phyloP scores from a whole-genome alignment of 1,140 invertebrate species.

The Teleopsis dalmanni region DNA sequence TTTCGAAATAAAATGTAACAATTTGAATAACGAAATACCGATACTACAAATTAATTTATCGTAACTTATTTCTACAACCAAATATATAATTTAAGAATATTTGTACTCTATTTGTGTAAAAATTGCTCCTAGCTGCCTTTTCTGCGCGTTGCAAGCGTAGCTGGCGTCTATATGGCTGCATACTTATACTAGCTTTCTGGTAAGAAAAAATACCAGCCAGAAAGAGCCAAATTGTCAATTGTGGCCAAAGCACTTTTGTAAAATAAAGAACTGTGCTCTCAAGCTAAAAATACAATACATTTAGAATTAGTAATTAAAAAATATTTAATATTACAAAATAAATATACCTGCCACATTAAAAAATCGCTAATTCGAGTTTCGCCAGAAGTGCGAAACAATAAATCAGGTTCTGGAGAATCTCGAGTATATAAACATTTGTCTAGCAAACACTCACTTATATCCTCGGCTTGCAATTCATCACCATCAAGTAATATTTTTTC shows the following conservation, averaged over 20 bases:
- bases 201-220: conserved; percentile 77
- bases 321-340: background rate
- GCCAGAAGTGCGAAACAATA: conserved; percentile 92
- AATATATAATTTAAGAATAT: conserved; percentile 26
- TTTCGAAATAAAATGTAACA: too few species aligned
- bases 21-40: too few species aligned
- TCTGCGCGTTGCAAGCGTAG: conserved; percentile 19
- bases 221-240: conserved; percentile 87
- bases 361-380: conserved; percentile 95
- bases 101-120: conserved; percentile 28
- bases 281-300: conserved; percentile 53
- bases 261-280: conserved; percentile 68
- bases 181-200: conserved; percentile 49
- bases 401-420: conserved; percentile 68
- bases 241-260: conserved; percentile 82
- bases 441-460: conserved; percentile 74
- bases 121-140: conserved; percentile 21
- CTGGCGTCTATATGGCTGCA: conserved; percentile 15
- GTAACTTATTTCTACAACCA: conserved; percentile 12
- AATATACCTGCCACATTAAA: conserved; percentile 83
- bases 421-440: conserved; percentile 72
- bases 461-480: conserved; percentile 49
- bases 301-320: conserved; percentile 5
- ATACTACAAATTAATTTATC: too few species aligned
- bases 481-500: conserved; percentile 50